phyloP scores from a whole-genome alignment of 2,888 invertebrate species.

The Ophion slaviceki region DNA sequence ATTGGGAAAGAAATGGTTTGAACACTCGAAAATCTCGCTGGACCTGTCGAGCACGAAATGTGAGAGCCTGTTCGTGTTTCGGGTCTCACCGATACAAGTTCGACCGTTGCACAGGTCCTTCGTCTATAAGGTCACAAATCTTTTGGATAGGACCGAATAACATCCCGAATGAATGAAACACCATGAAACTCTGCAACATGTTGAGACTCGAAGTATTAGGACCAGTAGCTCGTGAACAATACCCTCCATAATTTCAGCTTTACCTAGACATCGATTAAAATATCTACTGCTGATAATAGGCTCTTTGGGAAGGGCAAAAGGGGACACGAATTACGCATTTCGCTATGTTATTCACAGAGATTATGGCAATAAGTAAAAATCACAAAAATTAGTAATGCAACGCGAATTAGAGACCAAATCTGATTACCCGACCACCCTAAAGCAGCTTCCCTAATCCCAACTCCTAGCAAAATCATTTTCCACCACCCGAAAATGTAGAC shows the following conservation, averaged over 20 bases:
- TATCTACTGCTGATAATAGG: neutral
- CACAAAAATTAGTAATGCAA: no score
- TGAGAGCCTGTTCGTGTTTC: slow-evolving; percentile 8
- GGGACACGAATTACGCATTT: neutral
- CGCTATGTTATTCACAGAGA: no score
- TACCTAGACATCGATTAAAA: neutral
- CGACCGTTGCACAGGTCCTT: neutral
- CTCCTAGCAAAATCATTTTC: no score
- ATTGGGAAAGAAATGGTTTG: neutral
- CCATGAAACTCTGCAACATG: neutral
- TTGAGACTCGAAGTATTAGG: neutral
- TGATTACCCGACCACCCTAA: no score
- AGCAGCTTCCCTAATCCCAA: no score
- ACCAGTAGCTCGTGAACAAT: no score
- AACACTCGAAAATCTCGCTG: slow-evolving; percentile 30
- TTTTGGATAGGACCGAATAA: neutral
- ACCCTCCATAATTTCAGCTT: neutral
- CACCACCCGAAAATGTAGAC: no score
- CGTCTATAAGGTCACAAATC: slow-evolving; percentile 8
- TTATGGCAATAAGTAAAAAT: no score
- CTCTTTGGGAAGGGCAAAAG: neutral
- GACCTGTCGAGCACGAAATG: slow-evolving; percentile 30
- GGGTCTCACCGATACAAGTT: slow-evolving; percentile 17
- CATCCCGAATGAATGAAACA: neutral
- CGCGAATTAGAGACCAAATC: no score